These are phyloP conservation scores for Pseudonaja textilis DNA, from an alignment of 2,113 vertebrate species.

Conservation along the genomic window DNA sequence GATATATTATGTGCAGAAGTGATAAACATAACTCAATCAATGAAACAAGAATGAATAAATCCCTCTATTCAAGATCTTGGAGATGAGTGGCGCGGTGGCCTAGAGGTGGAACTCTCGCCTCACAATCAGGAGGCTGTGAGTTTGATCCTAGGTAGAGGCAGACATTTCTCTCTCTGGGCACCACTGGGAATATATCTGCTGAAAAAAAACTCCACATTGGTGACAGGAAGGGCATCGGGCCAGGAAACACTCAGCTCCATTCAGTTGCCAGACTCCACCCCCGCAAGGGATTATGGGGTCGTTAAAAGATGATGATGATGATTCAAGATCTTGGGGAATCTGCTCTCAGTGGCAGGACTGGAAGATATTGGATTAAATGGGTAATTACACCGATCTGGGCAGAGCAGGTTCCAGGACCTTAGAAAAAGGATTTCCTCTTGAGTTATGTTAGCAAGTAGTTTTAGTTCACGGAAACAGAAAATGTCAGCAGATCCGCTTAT, in stretches of 20 bases:
- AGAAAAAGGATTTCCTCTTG: neutral
- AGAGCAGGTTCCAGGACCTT: neutral
- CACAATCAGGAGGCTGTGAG: no score
- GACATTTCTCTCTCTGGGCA: no score
- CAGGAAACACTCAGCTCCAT: no score
- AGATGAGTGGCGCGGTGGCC: no score
- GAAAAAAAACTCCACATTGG: no score
- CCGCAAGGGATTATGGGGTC: no score
- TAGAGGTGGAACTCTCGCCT: no score
- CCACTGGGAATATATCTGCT: no score
- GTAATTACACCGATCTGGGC: neutral
- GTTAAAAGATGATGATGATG: no score
- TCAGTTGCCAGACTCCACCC: no score
- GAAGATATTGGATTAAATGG: neutral
- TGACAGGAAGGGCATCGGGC: no score
- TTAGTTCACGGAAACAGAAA: neutral
- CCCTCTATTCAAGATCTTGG: neutral
- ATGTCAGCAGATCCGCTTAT: neutral
- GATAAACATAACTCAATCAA: neutral
- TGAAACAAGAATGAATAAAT: neutral
- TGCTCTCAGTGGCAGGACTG: neutral
- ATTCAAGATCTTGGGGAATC: neutral
- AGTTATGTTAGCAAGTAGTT: neutral
- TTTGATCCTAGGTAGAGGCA: no score
- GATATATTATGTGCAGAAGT: neutral